Evolutionary conservation across 2,888 invertebrate species (phyloP), one percentile per base, ranked within the genome.

Genomic region (Hydrotaea diabolus): DNA sequence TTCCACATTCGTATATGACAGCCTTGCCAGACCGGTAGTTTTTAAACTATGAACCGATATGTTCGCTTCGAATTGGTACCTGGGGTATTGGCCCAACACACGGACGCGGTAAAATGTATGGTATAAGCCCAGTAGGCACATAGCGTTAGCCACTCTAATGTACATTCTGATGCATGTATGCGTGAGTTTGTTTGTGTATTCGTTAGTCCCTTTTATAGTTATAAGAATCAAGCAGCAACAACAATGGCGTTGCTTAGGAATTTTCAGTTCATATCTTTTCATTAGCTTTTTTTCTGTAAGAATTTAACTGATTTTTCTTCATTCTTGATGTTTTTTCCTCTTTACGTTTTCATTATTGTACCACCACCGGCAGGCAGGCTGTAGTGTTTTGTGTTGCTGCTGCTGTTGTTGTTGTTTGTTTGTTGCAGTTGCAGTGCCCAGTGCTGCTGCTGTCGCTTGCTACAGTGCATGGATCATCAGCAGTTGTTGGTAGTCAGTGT

Each of bases 201-300:
- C 57, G 77, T 80, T 55, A 55, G 77, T 77, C 75, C 83, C 80
- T 84, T 84, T 84, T 84, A 84, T 84, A 84, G 83, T 71, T 80
- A 71, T 75, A 71, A 78, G 74, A 75, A 80, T 76, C 71, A 49
- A 53, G 36, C 76, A 46, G 23, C 64, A 69, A 21, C 80, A 62
- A 46, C 77, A 77, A 84, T 80, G 80, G 83, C 83, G 77, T 84
- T 84, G 83, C 77, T 84, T 84, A 84, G 80, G 83, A 84, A 84
- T 84, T 84, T 83, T 78, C 77, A 84, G 83, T 80, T 84, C 80
- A 84, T 80, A 75, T 84, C 74, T 80, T 84, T 80, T 84, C 80
- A 84, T 84, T 77, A 77, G 77, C 62, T 80, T 80, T 78, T 72
- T 77, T 77, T 77, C 31, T 31, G 19, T 39, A 69, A 84, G 83